Evolutionary conservation across 2,888 invertebrate species (phyloP).

Genomic region (Lampropteryx suffumata): DNA sequence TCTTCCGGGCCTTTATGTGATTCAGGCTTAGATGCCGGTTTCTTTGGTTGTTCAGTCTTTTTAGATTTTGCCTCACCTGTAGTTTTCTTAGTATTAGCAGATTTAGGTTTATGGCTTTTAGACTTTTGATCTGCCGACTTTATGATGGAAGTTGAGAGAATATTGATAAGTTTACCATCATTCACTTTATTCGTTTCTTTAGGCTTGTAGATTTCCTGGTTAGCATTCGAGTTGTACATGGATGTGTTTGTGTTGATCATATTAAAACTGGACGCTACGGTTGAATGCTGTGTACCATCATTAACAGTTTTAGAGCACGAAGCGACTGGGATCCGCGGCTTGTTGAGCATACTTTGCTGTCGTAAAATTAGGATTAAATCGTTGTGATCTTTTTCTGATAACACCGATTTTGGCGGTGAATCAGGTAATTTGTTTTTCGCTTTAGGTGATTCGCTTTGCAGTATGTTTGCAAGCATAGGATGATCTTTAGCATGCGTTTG

Average conservation of each 20-base stretch:
- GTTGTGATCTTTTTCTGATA: conserved; percentile 59
- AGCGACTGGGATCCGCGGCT: background rate
- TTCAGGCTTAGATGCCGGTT: conserved; percentile 14
- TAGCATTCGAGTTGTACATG: conserved; percentile 3
- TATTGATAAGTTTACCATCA: conserved; percentile 25
- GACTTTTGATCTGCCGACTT: conserved; percentile 17
- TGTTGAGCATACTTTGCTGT: conserved; percentile 55
- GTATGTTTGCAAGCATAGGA: conserved; percentile 22
- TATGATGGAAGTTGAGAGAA: conserved; percentile 27
- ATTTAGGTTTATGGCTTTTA: conserved; percentile 6
- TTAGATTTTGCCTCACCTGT: conserved; percentile 11
- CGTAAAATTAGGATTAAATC: conserved; percentile 56
- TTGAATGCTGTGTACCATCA: background rate
- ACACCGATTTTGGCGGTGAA: conserved; percentile 7
- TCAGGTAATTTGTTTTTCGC: background rate
- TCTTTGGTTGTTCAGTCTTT: conserved; percentile 20
- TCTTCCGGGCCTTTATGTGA: conserved; percentile 38
- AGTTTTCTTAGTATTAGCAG: conserved; percentile 6
- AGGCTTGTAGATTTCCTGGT: background rate
- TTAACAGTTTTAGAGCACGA: background rate
- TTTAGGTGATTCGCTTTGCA: conserved; percentile 22
- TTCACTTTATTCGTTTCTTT: background rate
- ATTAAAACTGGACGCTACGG: background rate
- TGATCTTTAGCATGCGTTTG: conserved; percentile 13
- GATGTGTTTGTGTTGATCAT: background rate